Conservation (phyloP, 2,113 vertebrate genomes). For the Melanerpes aurifrons region DNA sequence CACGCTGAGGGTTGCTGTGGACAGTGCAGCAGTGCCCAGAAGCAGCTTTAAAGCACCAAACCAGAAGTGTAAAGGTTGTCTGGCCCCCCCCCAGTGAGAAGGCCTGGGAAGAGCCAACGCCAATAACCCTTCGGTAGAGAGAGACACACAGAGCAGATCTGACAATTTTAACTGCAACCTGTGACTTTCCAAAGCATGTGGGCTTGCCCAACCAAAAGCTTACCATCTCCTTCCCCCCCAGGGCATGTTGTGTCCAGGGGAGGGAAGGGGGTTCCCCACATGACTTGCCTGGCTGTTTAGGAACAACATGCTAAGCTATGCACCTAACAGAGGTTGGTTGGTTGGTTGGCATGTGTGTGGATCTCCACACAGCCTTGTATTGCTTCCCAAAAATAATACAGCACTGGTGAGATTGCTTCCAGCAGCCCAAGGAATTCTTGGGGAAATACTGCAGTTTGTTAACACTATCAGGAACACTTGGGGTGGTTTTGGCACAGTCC, state of each 20-base stretch:
- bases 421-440: neutral
- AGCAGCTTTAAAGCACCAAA: constrained; percentile 58
- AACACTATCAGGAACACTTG: neutral
- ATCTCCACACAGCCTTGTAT: neutral
- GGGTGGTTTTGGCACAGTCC: constrained; percentile 33
- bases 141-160: neutral
- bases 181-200: neutral
- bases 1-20: neutral
- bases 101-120: neutral
- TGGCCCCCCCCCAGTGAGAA: neutral
- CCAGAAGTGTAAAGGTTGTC: constrained; percentile 35
- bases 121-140: neutral
- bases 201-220: neutral
- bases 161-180: neutral
- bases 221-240: neutral
- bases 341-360: neutral
- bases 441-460: constrained; percentile 39
- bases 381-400: neutral
- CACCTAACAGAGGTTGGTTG: neutral
- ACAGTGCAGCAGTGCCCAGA: constrained; percentile 41
- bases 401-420: neutral
- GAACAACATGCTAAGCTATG: neutral
- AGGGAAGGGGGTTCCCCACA: neutral
- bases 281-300: neutral
- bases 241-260: neutral